Conservation (phyloP, 2,888 invertebrate species). For the Yponomeuta sedellus region DNA sequence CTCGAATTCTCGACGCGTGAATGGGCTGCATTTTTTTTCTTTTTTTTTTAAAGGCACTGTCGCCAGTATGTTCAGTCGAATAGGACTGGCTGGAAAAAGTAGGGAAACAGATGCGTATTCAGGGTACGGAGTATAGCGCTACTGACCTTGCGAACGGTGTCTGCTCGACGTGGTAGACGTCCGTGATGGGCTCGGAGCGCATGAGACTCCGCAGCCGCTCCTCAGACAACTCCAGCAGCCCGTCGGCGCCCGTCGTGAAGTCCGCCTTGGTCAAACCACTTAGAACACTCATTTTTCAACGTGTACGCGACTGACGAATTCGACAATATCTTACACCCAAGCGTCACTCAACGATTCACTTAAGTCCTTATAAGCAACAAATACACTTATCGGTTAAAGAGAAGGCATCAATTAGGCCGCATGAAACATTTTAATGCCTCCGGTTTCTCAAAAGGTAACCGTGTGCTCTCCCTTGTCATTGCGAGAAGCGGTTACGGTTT, state of each 20-base stretch:
- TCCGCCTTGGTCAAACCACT: conserved; percentile 75
- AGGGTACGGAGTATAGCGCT: background rate
- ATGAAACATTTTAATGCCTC: conserved; percentile 74
- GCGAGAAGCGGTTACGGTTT: conserved; percentile 72
- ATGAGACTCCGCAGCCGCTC: conserved; percentile 81
- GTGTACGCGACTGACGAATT: conserved; percentile 51
- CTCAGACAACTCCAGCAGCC: conserved; percentile 83
- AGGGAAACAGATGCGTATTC: too few relatives aligned
- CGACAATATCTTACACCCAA: conserved; percentile 45
- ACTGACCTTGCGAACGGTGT: conserved; percentile 90
- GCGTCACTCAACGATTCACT: conserved; percentile 69
- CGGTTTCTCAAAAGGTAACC: conserved; percentile 72
- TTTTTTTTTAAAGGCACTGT: too few relatives aligned
- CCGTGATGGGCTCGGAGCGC: conserved; percentile 84
- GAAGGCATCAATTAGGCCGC: conserved; percentile 67
- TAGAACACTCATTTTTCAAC: conserved; percentile 72
- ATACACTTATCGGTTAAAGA: conserved; percentile 67
- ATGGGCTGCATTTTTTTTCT: too few relatives aligned
- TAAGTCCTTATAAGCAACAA: conserved; percentile 67
- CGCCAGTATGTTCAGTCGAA: too few relatives aligned
- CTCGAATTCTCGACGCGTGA: too few relatives aligned
- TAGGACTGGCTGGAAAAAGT: too few relatives aligned
- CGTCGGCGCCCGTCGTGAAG: conserved; percentile 79
- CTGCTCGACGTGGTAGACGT: conserved; percentile 87
- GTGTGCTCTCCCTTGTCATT: conserved; percentile 74